Evolutionary conservation across 2,888 invertebrate genomes (phyloP).

Genomic region (Mimas tiliae): DNA sequence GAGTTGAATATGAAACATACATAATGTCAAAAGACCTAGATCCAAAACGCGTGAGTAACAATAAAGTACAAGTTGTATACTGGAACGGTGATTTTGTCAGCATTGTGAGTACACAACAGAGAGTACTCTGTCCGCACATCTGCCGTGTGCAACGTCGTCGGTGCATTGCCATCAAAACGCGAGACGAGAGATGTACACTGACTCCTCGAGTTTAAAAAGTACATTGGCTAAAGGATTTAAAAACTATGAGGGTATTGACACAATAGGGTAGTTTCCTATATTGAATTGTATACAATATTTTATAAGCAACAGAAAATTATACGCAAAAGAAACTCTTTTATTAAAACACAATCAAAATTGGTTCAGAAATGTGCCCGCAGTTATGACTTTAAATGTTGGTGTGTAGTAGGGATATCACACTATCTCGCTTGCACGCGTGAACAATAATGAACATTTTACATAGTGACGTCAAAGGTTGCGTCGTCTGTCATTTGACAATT

Average conservation of each 20-base stretch:
- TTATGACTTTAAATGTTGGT: too few species aligned
- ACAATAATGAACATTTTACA: too few species aligned
- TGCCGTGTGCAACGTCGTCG: slow-evolving; percentile 34
- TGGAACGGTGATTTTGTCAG: slow-evolving; percentile 56
- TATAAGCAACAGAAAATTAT: too few species aligned
- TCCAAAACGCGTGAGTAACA: slow-evolving; percentile 69
- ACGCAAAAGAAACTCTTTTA: too few species aligned
- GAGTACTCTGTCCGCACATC: slow-evolving; percentile 50
- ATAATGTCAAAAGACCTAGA: slow-evolving; percentile 74
- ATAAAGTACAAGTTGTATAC: slow-evolving; percentile 65
- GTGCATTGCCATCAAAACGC: slow-evolving; percentile 29
- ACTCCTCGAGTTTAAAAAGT: slow-evolving; percentile 27
- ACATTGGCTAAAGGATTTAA: slow-evolving; percentile 14
- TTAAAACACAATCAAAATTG: too few species aligned
- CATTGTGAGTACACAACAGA: slow-evolving; percentile 34
- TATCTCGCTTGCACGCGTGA: too few species aligned
- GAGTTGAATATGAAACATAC: slow-evolving; percentile 61
- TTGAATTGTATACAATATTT: too few species aligned
- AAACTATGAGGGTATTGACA: slow-evolving; percentile 20
- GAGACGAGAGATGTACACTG: background rate
- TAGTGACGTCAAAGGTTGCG: too few species aligned
- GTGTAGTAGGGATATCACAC: too few species aligned
- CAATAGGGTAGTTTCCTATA: too few species aligned
- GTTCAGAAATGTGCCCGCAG: too few species aligned
- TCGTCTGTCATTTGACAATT: too few species aligned